A percentile compares a stretch with the other conserved stretches of the same genome.
phyloP scores from a whole-genome alignment of 2,797 vertebrate species.

The Lepilemur septentrionalis region DNA sequence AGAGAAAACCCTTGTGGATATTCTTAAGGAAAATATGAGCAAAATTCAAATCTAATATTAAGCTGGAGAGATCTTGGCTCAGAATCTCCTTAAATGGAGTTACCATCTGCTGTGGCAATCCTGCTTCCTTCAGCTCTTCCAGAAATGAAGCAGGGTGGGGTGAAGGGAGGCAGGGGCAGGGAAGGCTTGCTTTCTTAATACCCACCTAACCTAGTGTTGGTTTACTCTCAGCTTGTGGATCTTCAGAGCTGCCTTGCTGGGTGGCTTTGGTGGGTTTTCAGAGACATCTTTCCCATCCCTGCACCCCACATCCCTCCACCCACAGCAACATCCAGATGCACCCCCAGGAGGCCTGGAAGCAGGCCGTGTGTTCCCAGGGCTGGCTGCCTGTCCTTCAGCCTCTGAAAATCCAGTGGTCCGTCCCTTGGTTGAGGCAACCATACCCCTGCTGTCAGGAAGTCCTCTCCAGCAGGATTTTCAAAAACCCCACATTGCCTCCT shows the following conservation, averaged over 20 bases:
- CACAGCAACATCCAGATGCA: background rate
- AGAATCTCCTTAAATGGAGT: background rate
- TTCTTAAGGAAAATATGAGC: background rate
- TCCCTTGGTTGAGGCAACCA: background rate
- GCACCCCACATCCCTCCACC: too few relatives aligned
- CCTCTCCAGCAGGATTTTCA: background rate
- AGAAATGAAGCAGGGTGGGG: background rate
- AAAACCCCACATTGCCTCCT: background rate
- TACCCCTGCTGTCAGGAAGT: background rate
- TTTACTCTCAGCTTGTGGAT: background rate
- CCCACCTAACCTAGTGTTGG: background rate
- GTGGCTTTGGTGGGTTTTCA: background rate
- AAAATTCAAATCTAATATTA: background rate
- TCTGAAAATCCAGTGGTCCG: background rate
- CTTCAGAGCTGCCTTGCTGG: background rate
- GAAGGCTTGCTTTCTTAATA: background rate
- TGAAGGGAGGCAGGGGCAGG: background rate
- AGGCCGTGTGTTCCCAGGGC: background rate
- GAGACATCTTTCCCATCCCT: background rate
- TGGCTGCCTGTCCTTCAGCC: background rate
- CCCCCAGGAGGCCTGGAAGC: background rate
- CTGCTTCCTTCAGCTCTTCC: background rate
- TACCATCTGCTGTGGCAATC: background rate
- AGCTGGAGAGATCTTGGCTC: background rate
- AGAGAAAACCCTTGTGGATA: background rate